Base-by-base conservation (phyloP, 2,888 invertebrate genomes). In the Aleiodes testaceus region DNA sequence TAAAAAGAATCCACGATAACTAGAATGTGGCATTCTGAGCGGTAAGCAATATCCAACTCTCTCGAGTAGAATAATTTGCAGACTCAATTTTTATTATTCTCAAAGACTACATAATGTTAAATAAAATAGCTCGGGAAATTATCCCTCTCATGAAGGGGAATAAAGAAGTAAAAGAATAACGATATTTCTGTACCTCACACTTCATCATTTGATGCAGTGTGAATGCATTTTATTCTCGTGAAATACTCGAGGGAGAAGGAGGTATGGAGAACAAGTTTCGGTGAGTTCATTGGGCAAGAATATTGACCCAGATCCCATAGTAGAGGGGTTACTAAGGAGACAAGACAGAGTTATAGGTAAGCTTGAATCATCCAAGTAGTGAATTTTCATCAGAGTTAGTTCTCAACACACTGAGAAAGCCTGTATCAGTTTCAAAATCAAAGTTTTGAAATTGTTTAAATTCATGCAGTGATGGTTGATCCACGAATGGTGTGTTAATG, bases 301-400 rank as follows among this genome's bases (percentile, higher is more conserved):
- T 66, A 66, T 66, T 53, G 66, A 66, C 22, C 66, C 9, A 20
- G 22, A 53, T 66, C 12, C 30, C 16, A 20, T 42, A 49, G 42
- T 66, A 11, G 18, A 50, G 36, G 12, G 36, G 49, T 36, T 50
- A 49, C 50, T 50, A 50, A 65, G 50, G 49, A 26, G 36, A 66
- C 42, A 52, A 42, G 42, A 50, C 11, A 14, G 26, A 30, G 49
- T 65, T 52, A 49, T 49, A 50, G 30, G 50, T 50, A 12, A 14
- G 30, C 53, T 59, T 59, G 59, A 36, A 36, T 16, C 36, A 36
- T 36, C 36, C 36, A 36, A 36, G 36, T 36, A 36, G 36, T 36
- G 36, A 36, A 36, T 36, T 36, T 36, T 36, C 36, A 6, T 36
- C 11, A 11, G 36, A 36, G 36, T 36, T 36, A 36, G 36, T 36